Base-by-base conservation (phyloP, 35 echinoderm and acorn worm genomes). In the Acanthaster planci region DNA sequence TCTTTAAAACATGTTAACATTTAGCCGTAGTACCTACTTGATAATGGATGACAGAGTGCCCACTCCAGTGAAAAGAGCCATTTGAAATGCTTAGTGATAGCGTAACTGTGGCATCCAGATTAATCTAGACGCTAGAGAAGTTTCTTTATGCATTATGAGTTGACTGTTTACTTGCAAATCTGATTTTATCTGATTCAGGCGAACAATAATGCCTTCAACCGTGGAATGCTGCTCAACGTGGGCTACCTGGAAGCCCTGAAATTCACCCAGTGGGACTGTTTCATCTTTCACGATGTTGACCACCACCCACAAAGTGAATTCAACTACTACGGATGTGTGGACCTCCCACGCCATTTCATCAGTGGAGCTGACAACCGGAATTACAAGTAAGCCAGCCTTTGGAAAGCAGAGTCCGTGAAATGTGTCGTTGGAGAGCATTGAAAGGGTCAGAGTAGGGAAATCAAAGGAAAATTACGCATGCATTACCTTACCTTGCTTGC, bases 261-360 rank as follows among this genome's bases (percentile, higher is more conserved):
- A 22, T 89, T 89, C 37, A 30, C 51, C 8, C 7, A 75, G 4
- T 89, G 87, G 87, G 87, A 89, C 68, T 89, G 87, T 42, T 51
- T 76, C 38, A 84, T 89, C 19, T 89, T 89, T 38, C 87, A 89
- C 32, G 87, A 89, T 89, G 58, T 89, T 30, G 87, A 89, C 60
- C 87, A 89, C 39, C 44, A 84, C 8, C 87, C 87, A 59, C 64
- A 75, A 47, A 72, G 59, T 29, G 87, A 58, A 16, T 51, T 36
- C 32, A 84, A 83, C 29, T 76, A 8, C 17, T 89, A 89, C 37
- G 80, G 82, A 27, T 90, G 88, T 31, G 81, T 53, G 10, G 37
- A 60, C 8, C 78, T 90, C 67, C 88, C 88, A 6, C 77, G 72
- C 22, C 88, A 90, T 56, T 21, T 90, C 7, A 67, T 86, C 9